phyloP scores from a whole-genome alignment of 2,113 vertebrate species.

The Azemiops feae region DNA sequence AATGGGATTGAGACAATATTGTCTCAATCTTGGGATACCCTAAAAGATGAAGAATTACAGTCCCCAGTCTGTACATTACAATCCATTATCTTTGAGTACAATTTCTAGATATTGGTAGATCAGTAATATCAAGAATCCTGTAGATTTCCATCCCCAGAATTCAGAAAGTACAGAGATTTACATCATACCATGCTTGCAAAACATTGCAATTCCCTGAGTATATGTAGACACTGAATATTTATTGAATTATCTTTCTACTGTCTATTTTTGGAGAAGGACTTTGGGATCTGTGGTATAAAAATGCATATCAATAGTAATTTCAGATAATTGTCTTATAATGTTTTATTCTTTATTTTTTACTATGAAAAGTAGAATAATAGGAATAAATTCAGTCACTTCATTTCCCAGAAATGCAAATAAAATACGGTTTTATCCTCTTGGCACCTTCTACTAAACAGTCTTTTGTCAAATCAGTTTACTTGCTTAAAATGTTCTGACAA shows the following conservation, averaged over 20 bases:
- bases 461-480: slow-evolving; percentile 3
- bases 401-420: neutral
- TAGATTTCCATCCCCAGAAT: neutral
- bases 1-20: no score
- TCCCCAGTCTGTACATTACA: neutral
- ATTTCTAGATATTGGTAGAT: neutral
- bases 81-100: neutral
- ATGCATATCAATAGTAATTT: slow-evolving; percentile 53
- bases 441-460: slow-evolving; percentile 26
- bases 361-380: neutral
- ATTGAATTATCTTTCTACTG: slow-evolving; percentile 52
- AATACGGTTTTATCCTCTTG: neutral
- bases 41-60: neutral
- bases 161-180: neutral
- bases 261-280: slow-evolving; percentile 57
- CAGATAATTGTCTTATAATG: slow-evolving; percentile 14
- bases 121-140: neutral
- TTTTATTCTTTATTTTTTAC: neutral
- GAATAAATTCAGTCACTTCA: slow-evolving; percentile 10
- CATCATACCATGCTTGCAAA: neutral
- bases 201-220: neutral
- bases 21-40: neutral
- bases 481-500: slow-evolving; percentile 20
- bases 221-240: neutral
- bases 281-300: slow-evolving; percentile 50